A percentile compares a stretch with the other conserved stretches of the same genome.
phyloP scores from a whole-genome alignment of 2,113 vertebrate genomes.

The Mungos mungo region DNA sequence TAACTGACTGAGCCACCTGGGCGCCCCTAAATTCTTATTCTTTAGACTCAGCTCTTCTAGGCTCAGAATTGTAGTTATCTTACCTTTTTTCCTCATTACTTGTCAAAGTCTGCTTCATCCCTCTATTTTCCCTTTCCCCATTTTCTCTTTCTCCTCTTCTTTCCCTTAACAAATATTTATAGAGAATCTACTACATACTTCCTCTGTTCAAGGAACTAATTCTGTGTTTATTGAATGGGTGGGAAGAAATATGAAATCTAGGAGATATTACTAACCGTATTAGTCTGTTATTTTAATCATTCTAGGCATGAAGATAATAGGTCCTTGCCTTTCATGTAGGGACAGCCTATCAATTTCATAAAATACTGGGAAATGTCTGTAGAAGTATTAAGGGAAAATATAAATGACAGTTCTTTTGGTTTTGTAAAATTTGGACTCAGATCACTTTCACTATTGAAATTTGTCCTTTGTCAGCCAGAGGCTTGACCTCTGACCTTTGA shows the following conservation, averaged over 20 bases:
- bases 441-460: constrained; percentile 41
- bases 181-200: not conserved
- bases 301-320: constrained; percentile 41
- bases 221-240: constrained; percentile 18
- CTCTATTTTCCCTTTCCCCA: not conserved
- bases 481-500: constrained; percentile 24
- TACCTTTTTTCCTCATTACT: not conserved
- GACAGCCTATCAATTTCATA: constrained; percentile 39
- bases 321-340: constrained; percentile 1
- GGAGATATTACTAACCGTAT: constrained; percentile 23
- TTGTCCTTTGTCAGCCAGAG: not conserved
- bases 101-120: not conserved
- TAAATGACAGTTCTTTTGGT: constrained; percentile 59
- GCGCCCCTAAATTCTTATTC: not conserved
- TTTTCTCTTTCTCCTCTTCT: constrained; percentile 12
- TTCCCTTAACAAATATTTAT: not conserved
- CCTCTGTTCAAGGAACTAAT: not conserved
- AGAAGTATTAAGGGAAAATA: constrained; percentile 31
- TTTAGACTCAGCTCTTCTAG: not conserved
- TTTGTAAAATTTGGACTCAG: constrained; percentile 42
- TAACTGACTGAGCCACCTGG: not conserved
- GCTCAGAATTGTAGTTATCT: not conserved
- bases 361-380: constrained; percentile 5
- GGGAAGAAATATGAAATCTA: constrained; percentile 16
- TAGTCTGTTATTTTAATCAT: constrained; percentile 47